Evolutionary conservation across 92 coral and sea anemone species (phyloP).

Genomic region (Bergia puertoricense): DNA sequence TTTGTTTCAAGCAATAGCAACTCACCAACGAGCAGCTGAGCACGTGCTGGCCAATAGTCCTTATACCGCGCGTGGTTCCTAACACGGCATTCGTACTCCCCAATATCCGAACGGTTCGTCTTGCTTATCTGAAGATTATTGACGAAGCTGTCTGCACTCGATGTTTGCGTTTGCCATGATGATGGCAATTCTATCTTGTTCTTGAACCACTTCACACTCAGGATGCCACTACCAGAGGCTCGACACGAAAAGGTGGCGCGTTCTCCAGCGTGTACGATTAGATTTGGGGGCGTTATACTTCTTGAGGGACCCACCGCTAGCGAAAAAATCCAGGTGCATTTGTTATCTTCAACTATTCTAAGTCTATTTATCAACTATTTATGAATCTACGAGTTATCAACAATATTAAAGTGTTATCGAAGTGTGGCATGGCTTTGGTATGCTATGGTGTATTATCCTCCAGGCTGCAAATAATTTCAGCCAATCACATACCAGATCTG

Average conservation of each 20-base stretch:
- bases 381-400: not conserved
- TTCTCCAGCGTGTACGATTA: conserved; percentile 43
- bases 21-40: conserved; percentile 58
- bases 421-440: too few species aligned
- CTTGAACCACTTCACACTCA: conserved; percentile 66
- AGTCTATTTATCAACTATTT: too few species aligned
- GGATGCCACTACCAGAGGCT: conserved; percentile 28
- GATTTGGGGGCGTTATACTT: conserved; percentile 33
- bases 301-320: not conserved
- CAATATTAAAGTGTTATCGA: too few species aligned
- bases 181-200: conserved; percentile 44
- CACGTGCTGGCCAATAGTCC: conserved; percentile 69
- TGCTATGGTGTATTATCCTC: too few species aligned
- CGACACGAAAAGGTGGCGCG: conserved; percentile 54
- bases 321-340: not conserved
- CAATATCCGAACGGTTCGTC: conserved; percentile 52
- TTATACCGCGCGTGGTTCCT: not conserved
- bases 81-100: conserved; percentile 83
- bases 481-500: too few species aligned
- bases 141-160: conserved; percentile 44
- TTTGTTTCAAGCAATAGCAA: not conserved
- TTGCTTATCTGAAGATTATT: conserved; percentile 44
- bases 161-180: conserved; percentile 42
- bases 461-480: too few species aligned
- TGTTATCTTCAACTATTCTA: not conserved